Evolutionary conservation across 2,888 invertebrate species (phyloP).

Genomic region (Oxycera nigricornis): DNA sequence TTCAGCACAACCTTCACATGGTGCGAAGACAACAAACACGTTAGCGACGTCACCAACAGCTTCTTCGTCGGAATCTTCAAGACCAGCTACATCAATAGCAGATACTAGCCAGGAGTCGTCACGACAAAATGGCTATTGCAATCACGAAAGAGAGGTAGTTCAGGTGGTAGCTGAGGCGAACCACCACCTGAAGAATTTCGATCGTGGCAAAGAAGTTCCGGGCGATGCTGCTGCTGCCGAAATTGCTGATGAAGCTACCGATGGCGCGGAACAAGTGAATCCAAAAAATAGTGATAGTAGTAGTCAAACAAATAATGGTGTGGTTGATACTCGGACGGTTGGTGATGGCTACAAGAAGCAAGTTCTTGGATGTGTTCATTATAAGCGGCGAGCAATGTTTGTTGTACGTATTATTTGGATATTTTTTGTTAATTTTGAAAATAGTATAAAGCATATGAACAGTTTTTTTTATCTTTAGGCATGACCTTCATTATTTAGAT

Average conservation of each 20-base stretch:
- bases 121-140: not conserved
- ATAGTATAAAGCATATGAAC: too few relatives aligned
- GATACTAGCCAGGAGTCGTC: not conserved
- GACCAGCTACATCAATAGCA: not conserved
- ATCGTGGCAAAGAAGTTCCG: slow-evolving; percentile 7
- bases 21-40: not conserved
- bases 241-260: slow-evolving; percentile 15
- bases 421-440: slow-evolving; percentile 22
- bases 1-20: not conserved
- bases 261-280: not conserved
- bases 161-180: not conserved
- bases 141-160: not conserved
- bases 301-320: not conserved
- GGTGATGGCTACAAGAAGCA: not conserved
- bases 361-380: slow-evolving; percentile 76
- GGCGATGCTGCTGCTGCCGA: slow-evolving; percentile 8
- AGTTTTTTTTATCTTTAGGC: not conserved
- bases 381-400: slow-evolving; percentile 84
- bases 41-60: not conserved
- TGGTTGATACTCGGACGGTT: not conserved
- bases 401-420: slow-evolving; percentile 69
- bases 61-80: not conserved
- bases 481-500: too few relatives aligned
- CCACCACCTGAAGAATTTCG: slow-evolving; percentile 4
- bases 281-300: not conserved